These are phyloP conservation scores for Cottus gobio DNA, from an alignment of 2,113 vertebrate genomes.

Conservation along the genomic window DNA sequence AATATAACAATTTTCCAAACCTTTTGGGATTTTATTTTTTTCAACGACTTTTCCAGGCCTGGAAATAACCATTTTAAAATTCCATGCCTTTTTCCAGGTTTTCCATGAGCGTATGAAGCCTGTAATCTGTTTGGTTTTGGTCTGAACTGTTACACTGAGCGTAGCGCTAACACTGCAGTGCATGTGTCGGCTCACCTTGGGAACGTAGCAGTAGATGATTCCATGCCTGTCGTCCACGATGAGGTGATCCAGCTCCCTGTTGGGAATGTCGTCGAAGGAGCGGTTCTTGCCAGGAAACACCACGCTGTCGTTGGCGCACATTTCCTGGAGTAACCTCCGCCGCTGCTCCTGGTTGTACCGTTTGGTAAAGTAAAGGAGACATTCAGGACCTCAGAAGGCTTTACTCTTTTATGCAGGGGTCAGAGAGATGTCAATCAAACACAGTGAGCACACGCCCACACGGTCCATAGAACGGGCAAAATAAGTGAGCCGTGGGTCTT, in stretches of 20 bases:
- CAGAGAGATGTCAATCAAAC: not conserved
- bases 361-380: not conserved
- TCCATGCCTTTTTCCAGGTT: too few species aligned
- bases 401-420: not conserved
- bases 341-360: constrained; percentile 82
- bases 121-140: not conserved
- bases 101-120: too few species aligned
- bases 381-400: too few species aligned
- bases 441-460: not conserved
- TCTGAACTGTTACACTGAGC: not conserved
- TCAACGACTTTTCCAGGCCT: too few species aligned
- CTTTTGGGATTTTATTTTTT: too few species aligned
- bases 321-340: constrained; percentile 82
- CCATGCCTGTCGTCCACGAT: constrained; percentile 97
- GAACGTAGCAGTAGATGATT: constrained; percentile 97
- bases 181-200: constrained; percentile 80
- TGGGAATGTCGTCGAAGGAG: constrained; percentile 97
- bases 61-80: too few species aligned
- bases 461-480: not conserved
- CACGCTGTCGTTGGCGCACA: constrained; percentile 89
- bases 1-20: too few species aligned
- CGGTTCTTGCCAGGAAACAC: constrained; percentile 92
- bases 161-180: not conserved
- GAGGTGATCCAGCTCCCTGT: constrained; percentile 95
- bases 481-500: not conserved